Conservation (phyloP, 2,797 vertebrate species). For the Falco biarmicus region DNA sequence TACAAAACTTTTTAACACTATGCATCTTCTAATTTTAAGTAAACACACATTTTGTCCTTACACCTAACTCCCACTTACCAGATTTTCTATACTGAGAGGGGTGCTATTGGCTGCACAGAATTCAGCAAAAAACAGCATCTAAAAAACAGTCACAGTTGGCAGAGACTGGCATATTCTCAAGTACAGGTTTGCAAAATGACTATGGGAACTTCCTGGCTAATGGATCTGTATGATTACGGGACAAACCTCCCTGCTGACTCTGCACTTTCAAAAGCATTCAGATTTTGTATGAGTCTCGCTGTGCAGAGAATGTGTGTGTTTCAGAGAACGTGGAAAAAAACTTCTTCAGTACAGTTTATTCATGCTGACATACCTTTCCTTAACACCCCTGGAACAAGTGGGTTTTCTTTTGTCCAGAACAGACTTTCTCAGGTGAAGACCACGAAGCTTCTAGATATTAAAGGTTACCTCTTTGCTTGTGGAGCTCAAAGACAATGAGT, state of each 20-base stretch:
- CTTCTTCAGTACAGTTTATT: neutral
- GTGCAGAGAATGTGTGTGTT: neutral
- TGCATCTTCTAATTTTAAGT: constrained; percentile 67
- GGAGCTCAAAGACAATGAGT: neutral
- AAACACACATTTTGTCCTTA: constrained; percentile 68
- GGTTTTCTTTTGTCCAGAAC: neutral
- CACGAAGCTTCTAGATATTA: neutral
- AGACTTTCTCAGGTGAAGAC: neutral
- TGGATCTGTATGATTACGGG: neutral
- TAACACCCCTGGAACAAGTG: neutral
- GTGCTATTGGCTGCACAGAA: constrained; percentile 23
- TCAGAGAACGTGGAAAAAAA: neutral
- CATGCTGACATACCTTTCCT: neutral
- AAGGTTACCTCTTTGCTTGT: neutral
- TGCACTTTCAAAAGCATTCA: constrained; percentile 21
- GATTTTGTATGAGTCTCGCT: neutral
- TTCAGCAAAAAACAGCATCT: neutral
- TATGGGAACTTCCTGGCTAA: neutral
- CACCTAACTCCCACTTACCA: constrained; percentile 71
- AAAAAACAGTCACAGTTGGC: neutral
- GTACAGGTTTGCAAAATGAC: constrained; percentile 12
- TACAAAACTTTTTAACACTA: constrained; percentile 47
- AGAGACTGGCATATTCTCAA: neutral
- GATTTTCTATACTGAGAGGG: constrained; percentile 55
- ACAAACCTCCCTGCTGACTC: neutral